Conservation (phyloP, 2,888 invertebrate genomes). For the Catocala nupta region DNA sequence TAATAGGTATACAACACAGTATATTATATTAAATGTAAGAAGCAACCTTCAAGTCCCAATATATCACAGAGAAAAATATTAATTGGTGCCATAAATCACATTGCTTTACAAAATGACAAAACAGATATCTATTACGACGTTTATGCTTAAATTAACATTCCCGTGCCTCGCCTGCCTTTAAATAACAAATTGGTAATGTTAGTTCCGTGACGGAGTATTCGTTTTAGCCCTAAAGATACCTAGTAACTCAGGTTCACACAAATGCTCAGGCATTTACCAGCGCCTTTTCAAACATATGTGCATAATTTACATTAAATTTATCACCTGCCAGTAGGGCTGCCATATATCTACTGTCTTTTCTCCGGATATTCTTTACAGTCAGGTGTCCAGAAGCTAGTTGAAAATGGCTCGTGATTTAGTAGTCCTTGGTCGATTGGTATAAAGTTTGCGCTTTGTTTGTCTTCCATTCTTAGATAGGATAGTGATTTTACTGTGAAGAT, state of each 20-base stretch:
- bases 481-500: too few species aligned
- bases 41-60: not conserved
- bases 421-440: too few species aligned
- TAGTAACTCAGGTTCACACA: constrained; percentile 10
- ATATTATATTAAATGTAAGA: too few species aligned
- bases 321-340: constrained; percentile 23
- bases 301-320: constrained; percentile 35
- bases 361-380: not conserved
- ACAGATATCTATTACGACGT: constrained; percentile 1
- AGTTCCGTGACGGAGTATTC: not conserved
- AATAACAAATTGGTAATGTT: constrained; percentile 5
- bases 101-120: constrained; percentile 1
- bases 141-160: constrained; percentile 4
- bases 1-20: too few species aligned
- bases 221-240: not conserved
- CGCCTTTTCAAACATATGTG: constrained; percentile 24
- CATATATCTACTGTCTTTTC: not conserved
- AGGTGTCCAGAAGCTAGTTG: too few species aligned
- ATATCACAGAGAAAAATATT: not conserved
- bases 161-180: not conserved
- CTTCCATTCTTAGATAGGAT: too few species aligned
- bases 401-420: too few species aligned
- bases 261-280: constrained; percentile 4
- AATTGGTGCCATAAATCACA: not conserved
- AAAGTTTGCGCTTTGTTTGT: too few species aligned